Conservation (phyloP, 1,140 invertebrate genomes). For the Panagrolaimus sp. region DNA sequence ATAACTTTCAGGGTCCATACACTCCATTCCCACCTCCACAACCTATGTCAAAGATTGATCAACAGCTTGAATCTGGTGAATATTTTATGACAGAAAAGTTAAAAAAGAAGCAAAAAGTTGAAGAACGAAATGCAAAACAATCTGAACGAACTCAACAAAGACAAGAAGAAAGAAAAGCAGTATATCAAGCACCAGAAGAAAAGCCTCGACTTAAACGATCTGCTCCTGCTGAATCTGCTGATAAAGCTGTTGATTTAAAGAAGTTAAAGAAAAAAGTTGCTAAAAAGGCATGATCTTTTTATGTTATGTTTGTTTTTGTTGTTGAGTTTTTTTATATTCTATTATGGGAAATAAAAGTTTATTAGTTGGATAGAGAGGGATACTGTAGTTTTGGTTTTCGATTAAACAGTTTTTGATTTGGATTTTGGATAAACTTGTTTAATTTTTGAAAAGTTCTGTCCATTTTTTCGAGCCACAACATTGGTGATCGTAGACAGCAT, state of each 20-base stretch:
- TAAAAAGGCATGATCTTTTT: neutral
- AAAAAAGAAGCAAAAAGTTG: constrained; percentile 28
- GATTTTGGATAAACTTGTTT: too few relatives aligned
- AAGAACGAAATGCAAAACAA: constrained; percentile 4
- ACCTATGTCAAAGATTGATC: constrained; percentile 73
- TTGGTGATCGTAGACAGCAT: too few relatives aligned
- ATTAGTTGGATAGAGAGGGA: too few relatives aligned
- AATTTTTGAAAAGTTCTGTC: too few relatives aligned
- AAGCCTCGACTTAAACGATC: constrained; percentile 19
- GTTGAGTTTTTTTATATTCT: neutral
- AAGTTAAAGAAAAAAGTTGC: constrained; percentile 19
- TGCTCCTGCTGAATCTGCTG: neutral
- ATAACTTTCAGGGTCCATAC: constrained; percentile 83
- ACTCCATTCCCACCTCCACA: constrained; percentile 94
- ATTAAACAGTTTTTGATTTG: too few relatives aligned
- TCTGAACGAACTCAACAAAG: constrained; percentile 15
- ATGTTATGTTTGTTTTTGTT: neutral
- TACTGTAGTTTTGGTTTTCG: too few relatives aligned
- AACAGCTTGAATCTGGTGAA: constrained; percentile 85
- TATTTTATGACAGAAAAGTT: constrained; percentile 75
- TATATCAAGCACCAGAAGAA: constrained; percentile 30
- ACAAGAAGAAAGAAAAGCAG: constrained; percentile 1
- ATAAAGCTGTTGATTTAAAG: constrained; percentile 12
- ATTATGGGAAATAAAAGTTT: too few relatives aligned
- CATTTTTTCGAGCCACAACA: too few relatives aligned